Conservation (phyloP, 1,140 invertebrate species). For the Macrocentrus cingulum region DNA sequence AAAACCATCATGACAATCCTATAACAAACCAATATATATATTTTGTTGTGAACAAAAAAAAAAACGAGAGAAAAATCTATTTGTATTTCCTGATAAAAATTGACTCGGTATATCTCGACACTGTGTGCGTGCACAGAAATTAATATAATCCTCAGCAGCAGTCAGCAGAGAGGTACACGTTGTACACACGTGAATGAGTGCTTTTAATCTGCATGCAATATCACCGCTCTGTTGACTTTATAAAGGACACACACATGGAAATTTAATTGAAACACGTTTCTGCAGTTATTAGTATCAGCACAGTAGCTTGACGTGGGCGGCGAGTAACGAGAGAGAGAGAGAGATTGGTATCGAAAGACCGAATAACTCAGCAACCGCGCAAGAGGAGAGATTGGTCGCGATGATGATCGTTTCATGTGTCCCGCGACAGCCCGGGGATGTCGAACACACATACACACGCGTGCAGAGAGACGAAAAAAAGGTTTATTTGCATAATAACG, state of each 20-base stretch:
- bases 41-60: too few relatives aligned
- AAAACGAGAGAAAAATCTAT: too few relatives aligned
- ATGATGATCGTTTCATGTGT: not conserved
- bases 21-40: too few relatives aligned
- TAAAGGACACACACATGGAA: constrained; percentile 29
- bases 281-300: constrained; percentile 23
- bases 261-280: constrained; percentile 40
- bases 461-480: not conserved
- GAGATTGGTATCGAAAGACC: constrained; percentile 40
- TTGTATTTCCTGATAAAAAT: too few relatives aligned
- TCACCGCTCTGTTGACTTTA: constrained; percentile 26
- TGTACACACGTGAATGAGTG: not conserved
- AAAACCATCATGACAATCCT: too few relatives aligned
- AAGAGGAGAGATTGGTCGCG: not conserved
- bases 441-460: not conserved
- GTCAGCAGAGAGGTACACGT: constrained; percentile 1
- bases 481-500: constrained; percentile 28
- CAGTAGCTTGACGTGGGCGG: constrained; percentile 30
- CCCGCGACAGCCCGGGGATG: not conserved
- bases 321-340: constrained; percentile 17
- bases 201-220: constrained; percentile 37
- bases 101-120: too few relatives aligned
- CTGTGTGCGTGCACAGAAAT: constrained; percentile 1
- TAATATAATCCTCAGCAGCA: constrained; percentile 12
- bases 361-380: constrained; percentile 43